Evolutionary conservation across 1,140 invertebrate species (phyloP), one percentile per base, ranked within the genome.

Genomic region (Branchinecta lindahli): DNA sequence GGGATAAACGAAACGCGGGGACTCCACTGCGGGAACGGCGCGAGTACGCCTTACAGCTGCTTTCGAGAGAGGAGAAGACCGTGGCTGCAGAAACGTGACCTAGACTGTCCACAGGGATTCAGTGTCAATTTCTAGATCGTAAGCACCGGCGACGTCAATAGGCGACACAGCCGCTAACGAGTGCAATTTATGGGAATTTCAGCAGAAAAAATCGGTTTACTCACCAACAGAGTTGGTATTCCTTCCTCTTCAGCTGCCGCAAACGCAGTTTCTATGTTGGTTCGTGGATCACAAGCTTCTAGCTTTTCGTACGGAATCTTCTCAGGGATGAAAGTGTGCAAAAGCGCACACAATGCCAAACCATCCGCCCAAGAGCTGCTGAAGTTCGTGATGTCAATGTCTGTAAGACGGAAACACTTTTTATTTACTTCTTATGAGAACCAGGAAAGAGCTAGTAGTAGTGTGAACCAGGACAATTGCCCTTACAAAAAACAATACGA

Each of bases 361-460:
- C 92, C 92, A 79, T 95, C 90, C 79, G 93, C 93, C 92, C 92
- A 95, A 66, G 88, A 91, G 72, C 89, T 91, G 75, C 89, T 90
- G 77, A 95, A 95, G 80, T 95, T 95, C 9, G 91, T 94, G 33
- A 96, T 93, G 75, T 94, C 91, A 47, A 95, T 91, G 76, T 90
- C 89, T 77, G 86, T 15, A 61, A 61, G 18, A 61, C 12, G 18
- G 18, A 61, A 33, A 33, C 33, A 33, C 33, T 33, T 33, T 33
- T 33, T 33, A 33, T 33, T 33, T 33, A 33, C 33, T 33, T 33
- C 33, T 33, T 33, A 33, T 33, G 33, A 33, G 33, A 33, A 33
- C 33, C 33, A 33, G 33, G 33, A 33, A 33, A 33, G 33, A 1
- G 33, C 33, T 33, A 33, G 5, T 33, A 33, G 5, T 33, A 33